Base-by-base conservation (phyloP, 1,140 invertebrate genomes). In the Anagrus nilaparvatae region DNA sequence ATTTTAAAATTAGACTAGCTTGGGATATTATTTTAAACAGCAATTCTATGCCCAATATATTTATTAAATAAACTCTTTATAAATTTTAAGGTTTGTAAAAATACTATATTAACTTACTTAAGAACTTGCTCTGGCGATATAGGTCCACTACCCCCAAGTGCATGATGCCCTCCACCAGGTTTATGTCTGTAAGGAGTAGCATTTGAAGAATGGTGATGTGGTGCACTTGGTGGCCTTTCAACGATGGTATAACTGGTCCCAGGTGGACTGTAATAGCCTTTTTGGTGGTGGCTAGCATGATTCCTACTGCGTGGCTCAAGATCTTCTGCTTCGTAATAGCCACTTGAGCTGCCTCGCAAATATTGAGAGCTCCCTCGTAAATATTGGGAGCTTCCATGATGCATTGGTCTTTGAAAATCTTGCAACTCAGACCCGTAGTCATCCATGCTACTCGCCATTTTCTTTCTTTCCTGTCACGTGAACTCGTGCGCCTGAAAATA, bases 191-290 rank as follows among this genome's bases (percentile, higher is more conserved):
- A 71, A 33, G 66, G 71, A 20, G 71, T 73, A 49, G 71, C 71
- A 24, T 73, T 69, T 16, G 71, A 69, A 50, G 77, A 76, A 62
- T 78, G 75, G 59, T 79, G 76, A 50, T 77, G 74, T 47, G 81
- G 78, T 21, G 80, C 80, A 49, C 80, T 82, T 44, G 81, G 79
- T 23, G 82, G 82, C 35, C 83, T 72, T 65, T 87, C 84, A 51
- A 87, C 78, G 60, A 87, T 87, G 50, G 84, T 87, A 65, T 87
- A 87, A 30, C 82, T 86, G 43, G 84, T 87, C 32, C 84, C 72
- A 16, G 72, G 72, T n/a, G 71, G 71, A 29, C 71, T 73, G 55
- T 73, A 73, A 51, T 73, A 74, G 20, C 64, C 65, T 31, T 61
- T 55, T 7, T 17, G 14, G 14, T 64, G 59, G 19, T 59, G 53